Conservation (phyloP, 2,113 vertebrate species). For the Elephas maximus region DNA sequence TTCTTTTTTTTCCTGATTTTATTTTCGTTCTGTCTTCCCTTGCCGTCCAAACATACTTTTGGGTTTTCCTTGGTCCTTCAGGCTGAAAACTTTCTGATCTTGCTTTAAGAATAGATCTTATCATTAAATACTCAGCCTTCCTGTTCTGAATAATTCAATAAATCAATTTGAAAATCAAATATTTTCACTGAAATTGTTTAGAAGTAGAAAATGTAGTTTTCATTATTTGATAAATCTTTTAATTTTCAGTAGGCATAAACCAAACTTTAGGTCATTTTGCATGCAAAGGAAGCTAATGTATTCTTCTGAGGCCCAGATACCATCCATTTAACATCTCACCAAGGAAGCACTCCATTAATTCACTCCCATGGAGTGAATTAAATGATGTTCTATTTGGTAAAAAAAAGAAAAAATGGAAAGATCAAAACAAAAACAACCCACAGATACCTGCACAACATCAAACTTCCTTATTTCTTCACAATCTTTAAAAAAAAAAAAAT, state of each 20-base stretch:
- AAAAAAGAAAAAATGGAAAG: not conserved
- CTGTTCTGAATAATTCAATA: not conserved
- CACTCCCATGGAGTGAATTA: not conserved
- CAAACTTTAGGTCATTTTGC: not conserved
- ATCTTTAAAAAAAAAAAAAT: not conserved
- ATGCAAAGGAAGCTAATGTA: not conserved
- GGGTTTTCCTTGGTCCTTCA: not conserved
- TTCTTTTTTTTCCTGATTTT: not conserved
- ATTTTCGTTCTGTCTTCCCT: not conserved
- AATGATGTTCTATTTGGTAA: not conserved
- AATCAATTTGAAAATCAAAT: not conserved
- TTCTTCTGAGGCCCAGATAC: not conserved
- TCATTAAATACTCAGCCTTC: not conserved
- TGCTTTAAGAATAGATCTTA: not conserved
- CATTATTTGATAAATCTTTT: not conserved
- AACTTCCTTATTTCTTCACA: not conserved
- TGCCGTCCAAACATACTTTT: not conserved
- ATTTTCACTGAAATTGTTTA: not conserved
- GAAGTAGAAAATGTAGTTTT: not conserved
- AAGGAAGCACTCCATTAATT: not conserved
- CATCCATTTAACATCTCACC: not conserved
- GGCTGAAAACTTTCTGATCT: not conserved
- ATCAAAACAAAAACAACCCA: not conserved
- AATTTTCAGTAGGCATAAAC: not conserved
- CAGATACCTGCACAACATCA: not conserved